These are phyloP conservation scores for Lottia gigantea DNA, from an alignment of 2,888 invertebrate genomes.

Conservation along the genomic window DNA sequence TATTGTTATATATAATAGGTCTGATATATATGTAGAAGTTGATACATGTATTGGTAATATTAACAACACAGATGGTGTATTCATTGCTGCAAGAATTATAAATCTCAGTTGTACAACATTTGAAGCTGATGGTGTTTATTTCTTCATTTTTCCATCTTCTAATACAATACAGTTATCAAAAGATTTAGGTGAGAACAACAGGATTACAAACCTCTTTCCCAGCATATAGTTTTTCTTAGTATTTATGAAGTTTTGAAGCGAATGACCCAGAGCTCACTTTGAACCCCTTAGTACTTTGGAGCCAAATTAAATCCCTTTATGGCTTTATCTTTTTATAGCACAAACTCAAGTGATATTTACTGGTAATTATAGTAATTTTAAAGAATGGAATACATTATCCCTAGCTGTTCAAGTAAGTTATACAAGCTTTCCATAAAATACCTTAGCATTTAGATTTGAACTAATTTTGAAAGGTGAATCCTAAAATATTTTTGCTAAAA, in stretches of 20 bases:
- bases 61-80: conserved; percentile 41
- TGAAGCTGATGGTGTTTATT: conserved; percentile 54
- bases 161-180: conserved; percentile 38
- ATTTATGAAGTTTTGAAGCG: too few species aligned
- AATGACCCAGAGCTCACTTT: too few species aligned
- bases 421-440: too few species aligned
- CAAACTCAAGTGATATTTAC: conserved; percentile 17
- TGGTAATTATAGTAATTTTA: conserved; percentile 19
- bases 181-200: conserved; percentile 43
- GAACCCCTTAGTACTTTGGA: too few species aligned
- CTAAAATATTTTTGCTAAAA: too few species aligned
- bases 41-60: conserved; percentile 42
- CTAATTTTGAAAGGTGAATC: too few species aligned
- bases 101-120: conserved; percentile 55
- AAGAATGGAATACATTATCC: conserved; percentile 33
- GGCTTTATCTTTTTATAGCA: conserved; percentile 32
- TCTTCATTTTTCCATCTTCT: conserved; percentile 44
- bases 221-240: too few species aligned
- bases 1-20: conserved; percentile 31
- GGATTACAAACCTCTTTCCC: too few species aligned
- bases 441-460: too few species aligned
- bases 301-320: too few species aligned
- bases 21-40: conserved; percentile 31
- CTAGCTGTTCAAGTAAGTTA: conserved; percentile 30
- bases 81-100: conserved; percentile 54